Base-by-base conservation (phyloP, 2,888 invertebrate species). In the Tachina grossa region DNA sequence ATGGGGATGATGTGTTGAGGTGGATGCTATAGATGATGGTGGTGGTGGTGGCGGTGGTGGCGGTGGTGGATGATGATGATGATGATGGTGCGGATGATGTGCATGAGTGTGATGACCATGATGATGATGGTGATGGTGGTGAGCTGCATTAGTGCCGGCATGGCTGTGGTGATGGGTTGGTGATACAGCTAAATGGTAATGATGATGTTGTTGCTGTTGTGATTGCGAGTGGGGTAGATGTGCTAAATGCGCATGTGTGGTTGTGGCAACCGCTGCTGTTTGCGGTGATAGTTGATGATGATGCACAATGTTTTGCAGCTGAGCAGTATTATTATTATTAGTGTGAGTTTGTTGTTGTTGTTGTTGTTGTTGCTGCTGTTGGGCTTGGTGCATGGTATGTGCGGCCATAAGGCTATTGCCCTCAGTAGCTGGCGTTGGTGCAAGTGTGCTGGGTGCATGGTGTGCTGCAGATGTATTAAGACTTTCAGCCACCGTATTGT, bases 401-500 rank as follows among this genome's bases (percentile, higher is more conserved):
- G 88, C 45, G 86, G 84, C 16, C 81, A 84, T 72, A 1, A 77
- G 81, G 16, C 61, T 55, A 63, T 81, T 83, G 87, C 88, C 63
- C 84, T 87, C 71, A 63, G 86, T 49, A 31, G 69, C 59, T 78
- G 68, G 10, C 57, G 77, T 68, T 31, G 31, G 31, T 85, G 76
- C 69, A 82, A 79, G 43, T 78, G 83, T 22, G 63, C 13, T 57
- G 82, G 80, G 80, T 87, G 87, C 82, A 83, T 74, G 41, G 80
- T 57, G 74, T 66, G 49, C 75, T 65, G 85, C n/a, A 16, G 43
- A 57, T 47, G 85, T 80, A 43, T 86, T 81, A 85, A 87, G 87
- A 74, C 72, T 87, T 69, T 89, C 89, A 87, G 89, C 88, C 85
- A 90, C 89, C 80, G 90, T 88, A 88, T 90, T 91, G 86, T 88